A percentile compares a stretch with the other conserved stretches of the same genome.
Evolutionary conservation across 2,888 invertebrate species (phyloP).

Genomic region (Pammene aurita): DNA sequence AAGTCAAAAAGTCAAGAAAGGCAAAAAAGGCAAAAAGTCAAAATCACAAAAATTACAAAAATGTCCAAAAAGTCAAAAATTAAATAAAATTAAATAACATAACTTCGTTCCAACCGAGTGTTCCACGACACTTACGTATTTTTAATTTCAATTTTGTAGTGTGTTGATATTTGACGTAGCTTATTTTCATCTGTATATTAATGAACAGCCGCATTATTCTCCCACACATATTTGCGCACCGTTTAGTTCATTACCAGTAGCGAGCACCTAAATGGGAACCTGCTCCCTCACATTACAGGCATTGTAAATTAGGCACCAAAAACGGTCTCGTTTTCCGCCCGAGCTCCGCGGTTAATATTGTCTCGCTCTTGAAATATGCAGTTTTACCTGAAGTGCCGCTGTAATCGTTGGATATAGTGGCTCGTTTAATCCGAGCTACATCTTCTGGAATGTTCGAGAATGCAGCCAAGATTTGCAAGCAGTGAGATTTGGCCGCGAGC

Average conservation of each 20-base stretch:
- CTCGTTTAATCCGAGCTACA: slow-evolving; percentile 79
- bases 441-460: slow-evolving; percentile 81
- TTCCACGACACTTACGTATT: too few species aligned
- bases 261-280: slow-evolving; percentile 62
- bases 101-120: too few species aligned
- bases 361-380: slow-evolving; percentile 79
- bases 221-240: slow-evolving; percentile 64
- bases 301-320: slow-evolving; percentile 78
- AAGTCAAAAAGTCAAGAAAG: too few species aligned
- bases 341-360: slow-evolving; percentile 83
- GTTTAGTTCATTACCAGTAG: slow-evolving; percentile 59
- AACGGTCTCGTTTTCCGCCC: slow-evolving; percentile 84
- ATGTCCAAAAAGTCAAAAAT: too few species aligned
- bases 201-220: slow-evolving; percentile 51
- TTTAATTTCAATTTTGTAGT: neutral
- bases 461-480: slow-evolving; percentile 79
- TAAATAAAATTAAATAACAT: too few species aligned
- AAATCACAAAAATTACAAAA: too few species aligned
- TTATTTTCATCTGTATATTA: slow-evolving; percentile 13
- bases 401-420: slow-evolving; percentile 80
- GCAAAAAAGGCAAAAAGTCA: too few species aligned
- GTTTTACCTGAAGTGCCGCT: slow-evolving; percentile 75
- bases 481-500: slow-evolving; percentile 77
- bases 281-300: slow-evolving; percentile 70
- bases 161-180: neutral